Evolutionary conservation across 1,140 invertebrate genomes (phyloP), one percentile per base, ranked within the genome.

Genomic region (Camponotus vicinus): DNA sequence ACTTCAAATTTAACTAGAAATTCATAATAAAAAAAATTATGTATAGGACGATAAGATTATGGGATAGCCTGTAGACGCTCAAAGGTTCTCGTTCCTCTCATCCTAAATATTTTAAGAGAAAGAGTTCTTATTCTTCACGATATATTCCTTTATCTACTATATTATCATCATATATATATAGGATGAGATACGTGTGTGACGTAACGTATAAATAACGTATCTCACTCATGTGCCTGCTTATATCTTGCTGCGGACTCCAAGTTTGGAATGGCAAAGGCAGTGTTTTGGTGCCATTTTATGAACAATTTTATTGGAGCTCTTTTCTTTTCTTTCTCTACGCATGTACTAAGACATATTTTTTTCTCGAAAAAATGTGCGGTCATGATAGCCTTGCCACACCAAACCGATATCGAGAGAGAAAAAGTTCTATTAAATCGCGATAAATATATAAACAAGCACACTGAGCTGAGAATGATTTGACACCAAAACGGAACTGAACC

Each of bases 231-330:
- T 96, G 96, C 95, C 95, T 95, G 95, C 95, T 95, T 96, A 95
- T 95, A 95, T 95, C 95, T 95, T 95, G 94, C 92, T 94, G 93
- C 93, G 94, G 93, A 95, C 94, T 95, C 95, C 95, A 96, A 96
- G 95, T 96, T 96, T 96, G 95, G 95, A 96, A 96, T 96, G 95
- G 95, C 95, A 96, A 95, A 95, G 96, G 96, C 96, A 96, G 96
- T 96, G 97, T 97, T 97, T 97, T 97, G 97, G 97, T 97, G 97
- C 96, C 96, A 96, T 94, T 93, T 89, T 91, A 64, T 85, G 85
- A 91, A 88, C 80, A 86, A 89, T 86, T 85, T 88, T 89, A 85
- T 76, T 89, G 84, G 86, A 91, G 86, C 88, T 90, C 78, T 88
- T 79, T 52, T 77, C 52, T 83, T 34, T 69, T 86, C 34, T 85